Conservation (phyloP, 1,140 invertebrate genomes). For the Plodia interpunctella region DNA sequence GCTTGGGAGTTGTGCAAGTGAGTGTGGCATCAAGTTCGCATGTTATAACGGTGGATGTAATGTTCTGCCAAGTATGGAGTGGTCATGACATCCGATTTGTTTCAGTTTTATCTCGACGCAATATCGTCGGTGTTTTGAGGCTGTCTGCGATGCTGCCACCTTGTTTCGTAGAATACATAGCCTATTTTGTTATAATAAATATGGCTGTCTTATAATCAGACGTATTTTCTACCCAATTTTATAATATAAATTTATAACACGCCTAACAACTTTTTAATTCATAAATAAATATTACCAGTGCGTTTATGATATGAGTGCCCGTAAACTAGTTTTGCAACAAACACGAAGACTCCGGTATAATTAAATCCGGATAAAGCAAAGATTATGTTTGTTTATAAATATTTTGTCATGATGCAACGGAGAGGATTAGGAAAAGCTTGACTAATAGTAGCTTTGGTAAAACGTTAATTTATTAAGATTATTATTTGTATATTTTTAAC, state of each 20-base stretch:
- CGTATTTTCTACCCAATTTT: too few relatives aligned
- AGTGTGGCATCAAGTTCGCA: conserved; percentile 27
- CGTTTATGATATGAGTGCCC: not conserved
- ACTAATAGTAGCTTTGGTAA: not conserved
- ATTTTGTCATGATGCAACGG: conserved; percentile 6
- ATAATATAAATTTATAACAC: not conserved
- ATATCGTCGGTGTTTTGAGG: conserved; percentile 16
- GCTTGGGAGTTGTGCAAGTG: conserved; percentile 23
- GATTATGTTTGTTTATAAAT: conserved; percentile 4
- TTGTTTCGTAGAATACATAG: not conserved
- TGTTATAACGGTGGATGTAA: conserved; percentile 44
- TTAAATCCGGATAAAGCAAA: not conserved
- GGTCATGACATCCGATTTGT: conserved; percentile 54
- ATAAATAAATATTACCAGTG: not conserved
- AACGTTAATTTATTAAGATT: not conserved
- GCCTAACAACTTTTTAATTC: not conserved
- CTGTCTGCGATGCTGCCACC: not conserved
- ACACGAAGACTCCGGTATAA: not conserved
- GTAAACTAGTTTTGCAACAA: conserved; percentile 1
- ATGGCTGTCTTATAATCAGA: too few relatives aligned
- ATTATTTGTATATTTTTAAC: too few relatives aligned
- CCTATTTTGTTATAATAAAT: not conserved
- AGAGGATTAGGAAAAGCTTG: not conserved
- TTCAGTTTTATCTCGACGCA: conserved; percentile 36
- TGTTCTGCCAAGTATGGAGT: conserved; percentile 42